phyloP scores from a whole-genome alignment of 2,797 vertebrate genomes.

The Podargus strigoides region DNA sequence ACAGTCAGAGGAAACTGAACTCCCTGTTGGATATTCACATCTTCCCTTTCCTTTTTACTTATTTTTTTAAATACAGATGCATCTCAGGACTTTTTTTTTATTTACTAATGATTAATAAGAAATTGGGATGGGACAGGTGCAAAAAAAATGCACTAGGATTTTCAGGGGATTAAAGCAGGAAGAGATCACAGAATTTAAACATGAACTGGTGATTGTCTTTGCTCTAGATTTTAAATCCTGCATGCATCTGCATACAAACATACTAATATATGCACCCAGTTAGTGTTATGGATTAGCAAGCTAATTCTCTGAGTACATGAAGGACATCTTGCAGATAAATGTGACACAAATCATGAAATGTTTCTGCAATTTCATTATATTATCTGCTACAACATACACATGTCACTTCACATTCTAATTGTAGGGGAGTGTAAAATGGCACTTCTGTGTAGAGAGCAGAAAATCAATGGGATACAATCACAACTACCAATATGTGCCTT shows the following conservation, averaged over 20 bases:
- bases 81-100: neutral
- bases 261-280: neutral
- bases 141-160: neutral
- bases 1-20: neutral
- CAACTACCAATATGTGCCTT: neutral
- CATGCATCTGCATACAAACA: neutral
- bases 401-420: neutral
- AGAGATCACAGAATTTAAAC: neutral
- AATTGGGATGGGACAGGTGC: neutral
- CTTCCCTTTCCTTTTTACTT: too few species aligned
- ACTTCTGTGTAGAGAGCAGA: neutral
- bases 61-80: neutral
- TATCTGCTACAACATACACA: neutral
- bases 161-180: neutral
- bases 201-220: neutral
- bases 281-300: neutral
- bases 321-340: neutral
- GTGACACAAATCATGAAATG: fast-evolving
- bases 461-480: neutral
- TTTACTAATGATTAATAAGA: neutral
- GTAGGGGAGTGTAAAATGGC: neutral
- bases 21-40: neutral
- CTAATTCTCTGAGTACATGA: neutral
- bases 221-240: neutral
- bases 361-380: neutral